Conservation (phyloP, 2,113 vertebrate species). For the Paradoxurus hermaphroditus region DNA sequence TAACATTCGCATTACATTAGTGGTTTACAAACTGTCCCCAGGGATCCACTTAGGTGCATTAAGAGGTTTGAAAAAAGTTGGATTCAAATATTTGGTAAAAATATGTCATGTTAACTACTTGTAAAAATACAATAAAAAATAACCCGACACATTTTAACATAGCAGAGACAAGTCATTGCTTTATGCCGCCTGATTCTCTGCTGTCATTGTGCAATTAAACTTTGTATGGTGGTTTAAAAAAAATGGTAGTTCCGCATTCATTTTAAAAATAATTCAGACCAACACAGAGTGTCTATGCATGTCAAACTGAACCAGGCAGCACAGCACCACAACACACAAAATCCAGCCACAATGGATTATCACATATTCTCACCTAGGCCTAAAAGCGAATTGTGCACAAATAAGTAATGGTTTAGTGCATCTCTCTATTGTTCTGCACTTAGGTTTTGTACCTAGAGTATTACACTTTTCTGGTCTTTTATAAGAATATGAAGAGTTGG, state of each 20-base stretch:
- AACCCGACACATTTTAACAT: not conserved
- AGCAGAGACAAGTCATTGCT: not conserved
- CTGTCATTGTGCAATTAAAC: not conserved
- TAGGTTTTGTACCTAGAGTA: not conserved
- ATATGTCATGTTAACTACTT: not conserved
- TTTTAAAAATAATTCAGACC: not conserved
- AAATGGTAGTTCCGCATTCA: not conserved
- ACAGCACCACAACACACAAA: not conserved
- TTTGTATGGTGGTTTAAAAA: not conserved
- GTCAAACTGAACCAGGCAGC: not conserved
- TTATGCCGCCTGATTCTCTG: not conserved
- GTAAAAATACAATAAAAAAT: not conserved
- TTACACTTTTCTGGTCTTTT: not conserved
- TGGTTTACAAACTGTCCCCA: not conserved
- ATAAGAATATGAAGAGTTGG: not conserved
- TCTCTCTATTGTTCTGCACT: not conserved
- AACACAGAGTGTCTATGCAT: not conserved
- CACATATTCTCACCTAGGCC: not conserved
- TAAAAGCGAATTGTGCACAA: not conserved
- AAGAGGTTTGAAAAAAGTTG: not conserved
- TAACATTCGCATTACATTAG: not conserved
- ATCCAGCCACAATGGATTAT: not conserved
- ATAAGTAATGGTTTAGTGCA: not conserved
- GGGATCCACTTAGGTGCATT: not conserved
- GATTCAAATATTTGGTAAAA: not conserved